phyloP scores from a whole-genome alignment of 92 coral and sea anemone genomes.

The Porites evermanni region DNA sequence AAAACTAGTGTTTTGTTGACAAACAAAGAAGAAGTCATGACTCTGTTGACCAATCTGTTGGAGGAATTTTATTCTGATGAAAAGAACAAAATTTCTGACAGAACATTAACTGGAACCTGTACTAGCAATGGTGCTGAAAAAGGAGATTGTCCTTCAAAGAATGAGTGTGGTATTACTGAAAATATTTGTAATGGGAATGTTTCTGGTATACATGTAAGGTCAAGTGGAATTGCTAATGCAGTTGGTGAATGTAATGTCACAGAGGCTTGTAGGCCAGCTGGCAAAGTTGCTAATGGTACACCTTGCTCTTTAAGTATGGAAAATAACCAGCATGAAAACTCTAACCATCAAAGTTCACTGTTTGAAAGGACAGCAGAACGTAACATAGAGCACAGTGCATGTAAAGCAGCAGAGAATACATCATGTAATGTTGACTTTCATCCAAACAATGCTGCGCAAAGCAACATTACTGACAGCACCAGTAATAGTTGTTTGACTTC shows the following conservation, averaged over 20 bases:
- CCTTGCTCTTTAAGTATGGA: neutral
- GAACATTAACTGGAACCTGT: neutral
- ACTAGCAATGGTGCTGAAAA: neutral
- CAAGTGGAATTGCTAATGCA: neutral
- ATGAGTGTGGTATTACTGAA: neutral
- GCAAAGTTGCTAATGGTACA: neutral
- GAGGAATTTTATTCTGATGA: conserved; percentile 64
- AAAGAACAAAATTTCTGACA: conserved; percentile 23
- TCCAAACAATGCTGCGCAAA: neutral
- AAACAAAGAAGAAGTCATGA: conserved; percentile 81
- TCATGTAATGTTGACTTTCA: too few species aligned
- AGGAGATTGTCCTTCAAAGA: neutral
- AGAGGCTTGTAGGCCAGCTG: neutral
- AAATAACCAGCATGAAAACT: neutral
- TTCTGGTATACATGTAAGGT: neutral
- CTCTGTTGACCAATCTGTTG: conserved; percentile 54
- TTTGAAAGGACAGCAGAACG: neutral
- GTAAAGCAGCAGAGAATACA: too few species aligned
- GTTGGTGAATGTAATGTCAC: neutral
- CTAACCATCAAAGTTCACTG: neutral
- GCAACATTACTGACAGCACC: neutral
- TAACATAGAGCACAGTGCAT: neutral
- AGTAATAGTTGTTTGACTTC: too few species aligned
- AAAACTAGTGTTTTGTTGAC: conserved; percentile 87
- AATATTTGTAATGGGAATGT: neutral